Percentiles rank a stretch among this genome's conserved stretches.
These are phyloP conservation scores for Drosophila eugracilis DNA, from an alignment of 1,140 invertebrate genomes.

Conservation along the genomic window DNA sequence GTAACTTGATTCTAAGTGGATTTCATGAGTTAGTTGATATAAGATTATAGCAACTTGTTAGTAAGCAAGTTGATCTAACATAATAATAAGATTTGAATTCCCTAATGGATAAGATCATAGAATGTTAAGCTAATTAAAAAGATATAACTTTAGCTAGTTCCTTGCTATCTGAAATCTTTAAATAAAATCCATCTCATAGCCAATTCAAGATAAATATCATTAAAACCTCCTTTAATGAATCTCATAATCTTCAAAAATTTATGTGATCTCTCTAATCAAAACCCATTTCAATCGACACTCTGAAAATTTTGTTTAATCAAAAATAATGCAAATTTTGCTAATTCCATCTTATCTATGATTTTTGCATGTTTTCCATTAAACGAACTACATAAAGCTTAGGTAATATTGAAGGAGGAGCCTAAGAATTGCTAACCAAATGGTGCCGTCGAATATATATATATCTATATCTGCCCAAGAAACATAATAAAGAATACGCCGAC, in stretches of 20 bases:
- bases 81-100: no score
- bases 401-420: not conserved
- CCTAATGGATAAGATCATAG: no score
- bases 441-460: not conserved
- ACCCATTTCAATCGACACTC: slow-evolving; percentile 9
- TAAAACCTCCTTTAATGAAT: slow-evolving; percentile 13
- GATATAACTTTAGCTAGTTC: not conserved
- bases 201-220: no score
- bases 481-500: slow-evolving; percentile 33
- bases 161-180: not conserved
- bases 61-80: no score
- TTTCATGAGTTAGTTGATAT: no score
- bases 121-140: not conserved
- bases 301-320: slow-evolving; percentile 14
- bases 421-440: not conserved
- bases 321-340: slow-evolving; percentile 41
- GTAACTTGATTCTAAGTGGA: not conserved
- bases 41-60: no score
- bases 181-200: no score
- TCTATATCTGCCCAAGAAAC: slow-evolving; percentile 16
- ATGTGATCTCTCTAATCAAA: slow-evolving; percentile 16
- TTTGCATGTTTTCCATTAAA: slow-evolving; percentile 1
- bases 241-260: slow-evolving; percentile 1
- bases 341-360: slow-evolving; percentile 18
- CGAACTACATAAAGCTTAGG: slow-evolving; percentile 4